Conservation (phyloP, 2,888 invertebrate genomes). For the Drosophila eohydei region DNA sequence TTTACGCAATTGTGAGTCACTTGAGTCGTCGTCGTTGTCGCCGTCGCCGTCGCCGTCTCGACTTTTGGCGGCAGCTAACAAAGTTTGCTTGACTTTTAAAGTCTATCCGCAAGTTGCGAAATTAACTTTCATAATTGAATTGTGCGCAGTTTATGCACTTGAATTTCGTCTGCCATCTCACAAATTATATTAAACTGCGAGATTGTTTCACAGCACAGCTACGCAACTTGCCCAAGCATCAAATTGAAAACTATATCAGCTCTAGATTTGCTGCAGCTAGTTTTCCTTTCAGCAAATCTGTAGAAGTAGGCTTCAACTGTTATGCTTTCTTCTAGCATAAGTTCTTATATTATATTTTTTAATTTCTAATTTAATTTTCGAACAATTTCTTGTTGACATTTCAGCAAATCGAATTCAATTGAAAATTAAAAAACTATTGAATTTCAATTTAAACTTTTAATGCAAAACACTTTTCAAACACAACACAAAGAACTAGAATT, state of each 20-base stretch:
- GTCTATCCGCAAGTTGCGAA: slow-evolving; percentile 53
- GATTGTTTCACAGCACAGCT: slow-evolving; percentile 36
- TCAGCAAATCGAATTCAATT: slow-evolving; percentile 12
- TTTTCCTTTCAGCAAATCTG: background rate
- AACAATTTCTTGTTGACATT: background rate
- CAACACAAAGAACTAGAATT: background rate
- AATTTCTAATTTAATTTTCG: background rate
- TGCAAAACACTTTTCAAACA: slow-evolving; percentile 41
- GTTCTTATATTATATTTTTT: no score
- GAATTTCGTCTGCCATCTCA: slow-evolving; percentile 29
- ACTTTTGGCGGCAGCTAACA: slow-evolving; percentile 51
- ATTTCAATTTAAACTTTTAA: slow-evolving; percentile 60
- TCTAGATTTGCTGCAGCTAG: background rate
- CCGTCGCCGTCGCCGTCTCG: slow-evolving; percentile 31
- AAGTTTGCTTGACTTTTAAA: slow-evolving; percentile 57
- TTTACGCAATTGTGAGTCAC: slow-evolving; percentile 28
- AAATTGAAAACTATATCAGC: background rate
- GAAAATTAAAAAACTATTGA: slow-evolving; percentile 34
- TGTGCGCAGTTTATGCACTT: slow-evolving; percentile 60
- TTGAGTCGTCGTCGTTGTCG: slow-evolving; percentile 34
- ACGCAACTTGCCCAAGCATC: slow-evolving; percentile 9
- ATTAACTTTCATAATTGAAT: slow-evolving; percentile 68
- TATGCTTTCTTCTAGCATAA: no score
- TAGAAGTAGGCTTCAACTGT: no score
- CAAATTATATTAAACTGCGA: slow-evolving; percentile 42